Evolutionary conservation across 2,888 invertebrate genomes (phyloP).

Genomic region (Papilio gigon): DNA sequence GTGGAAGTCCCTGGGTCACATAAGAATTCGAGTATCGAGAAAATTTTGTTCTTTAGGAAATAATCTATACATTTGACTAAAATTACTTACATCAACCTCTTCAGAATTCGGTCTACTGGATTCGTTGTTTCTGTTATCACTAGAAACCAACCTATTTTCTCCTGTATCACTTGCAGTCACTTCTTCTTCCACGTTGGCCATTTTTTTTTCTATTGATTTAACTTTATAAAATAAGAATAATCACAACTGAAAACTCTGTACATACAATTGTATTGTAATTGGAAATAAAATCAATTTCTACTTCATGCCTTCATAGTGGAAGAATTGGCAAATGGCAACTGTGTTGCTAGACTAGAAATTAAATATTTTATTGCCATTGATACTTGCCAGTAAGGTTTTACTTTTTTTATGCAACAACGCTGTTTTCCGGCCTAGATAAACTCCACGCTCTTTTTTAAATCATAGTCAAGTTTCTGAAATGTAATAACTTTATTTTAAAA

Average conservation of each 20-base stretch:
- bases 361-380: no score
- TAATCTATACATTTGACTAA: neutral
- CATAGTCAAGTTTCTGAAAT: no score
- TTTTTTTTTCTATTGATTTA: slow-evolving; percentile 44
- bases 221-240: slow-evolving; percentile 15
- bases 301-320: slow-evolving; percentile 15
- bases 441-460: no score
- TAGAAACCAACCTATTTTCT: slow-evolving; percentile 57
- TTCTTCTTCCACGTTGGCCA: slow-evolving; percentile 54
- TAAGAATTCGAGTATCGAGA: neutral
- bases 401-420: no score
- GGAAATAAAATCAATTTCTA: slow-evolving; percentile 7
- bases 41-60: neutral
- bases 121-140: slow-evolving; percentile 52
- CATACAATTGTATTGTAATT: neutral
- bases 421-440: no score
- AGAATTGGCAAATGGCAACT: slow-evolving; percentile 8
- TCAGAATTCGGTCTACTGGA: slow-evolving; percentile 52
- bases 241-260: neutral
- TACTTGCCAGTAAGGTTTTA: no score
- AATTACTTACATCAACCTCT: slow-evolving; percentile 65
- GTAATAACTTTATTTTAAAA: no score
- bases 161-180: slow-evolving; percentile 50
- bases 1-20: neutral
- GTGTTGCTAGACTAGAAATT: no score